Evolutionary conservation across 2,113 vertebrate species (phyloP).

Genomic region (Paedocypris sp.): DNA sequence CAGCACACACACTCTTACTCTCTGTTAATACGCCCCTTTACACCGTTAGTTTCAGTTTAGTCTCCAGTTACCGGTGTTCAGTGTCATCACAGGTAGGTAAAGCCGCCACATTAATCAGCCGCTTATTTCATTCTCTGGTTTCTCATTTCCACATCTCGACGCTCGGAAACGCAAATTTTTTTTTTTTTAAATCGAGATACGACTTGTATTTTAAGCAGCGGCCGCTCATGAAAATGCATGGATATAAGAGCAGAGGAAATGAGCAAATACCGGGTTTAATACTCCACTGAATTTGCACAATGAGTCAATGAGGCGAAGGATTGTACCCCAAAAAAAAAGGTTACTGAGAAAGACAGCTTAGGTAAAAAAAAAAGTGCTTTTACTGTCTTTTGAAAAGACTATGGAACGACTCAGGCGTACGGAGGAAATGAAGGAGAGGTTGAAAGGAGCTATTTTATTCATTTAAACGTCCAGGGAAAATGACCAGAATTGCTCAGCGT

Average conservation of each 20-base stretch:
- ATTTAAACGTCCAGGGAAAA: constrained; percentile 8
- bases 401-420: constrained; percentile 11
- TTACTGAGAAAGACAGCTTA: constrained; percentile 26
- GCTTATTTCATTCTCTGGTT: background rate
- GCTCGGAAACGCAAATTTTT: background rate
- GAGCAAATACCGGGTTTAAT: constrained; percentile 28
- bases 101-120: constrained; percentile 26
- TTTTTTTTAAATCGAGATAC: constrained; percentile 8
- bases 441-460: constrained; percentile 8
- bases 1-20: constrained; percentile 4
- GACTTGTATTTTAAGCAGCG: constrained; percentile 5
- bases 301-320: constrained; percentile 23
- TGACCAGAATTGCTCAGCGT: constrained; percentile 17
- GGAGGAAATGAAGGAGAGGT: background rate
- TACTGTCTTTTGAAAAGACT: constrained; percentile 25
- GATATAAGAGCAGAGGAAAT: constrained; percentile 6
- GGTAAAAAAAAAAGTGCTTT: constrained; percentile 20
- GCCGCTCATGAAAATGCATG: constrained; percentile 25
- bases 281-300: constrained; percentile 23
- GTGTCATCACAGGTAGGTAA: constrained; percentile 27
- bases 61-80: constrained; percentile 27
- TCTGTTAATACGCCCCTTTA: constrained; percentile 40
- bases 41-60: too few relatives aligned
- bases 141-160: background rate
- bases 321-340: constrained; percentile 26